Evolutionary conservation across 2,113 vertebrate species (phyloP).

Genomic region (Oxygymnocypris stewartii): DNA sequence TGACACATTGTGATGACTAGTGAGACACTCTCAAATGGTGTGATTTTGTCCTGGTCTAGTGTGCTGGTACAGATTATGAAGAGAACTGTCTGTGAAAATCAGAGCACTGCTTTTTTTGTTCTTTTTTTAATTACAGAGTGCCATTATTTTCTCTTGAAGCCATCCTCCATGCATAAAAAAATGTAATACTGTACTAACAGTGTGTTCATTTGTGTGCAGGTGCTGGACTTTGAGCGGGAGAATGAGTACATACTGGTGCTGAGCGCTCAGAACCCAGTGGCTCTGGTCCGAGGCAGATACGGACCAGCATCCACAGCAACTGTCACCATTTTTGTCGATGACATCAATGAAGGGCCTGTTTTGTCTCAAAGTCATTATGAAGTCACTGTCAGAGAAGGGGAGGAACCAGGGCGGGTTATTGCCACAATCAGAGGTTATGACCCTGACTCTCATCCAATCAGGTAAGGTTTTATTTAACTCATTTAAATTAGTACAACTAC

Average conservation of each 20-base stretch:
- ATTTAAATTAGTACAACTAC: background rate
- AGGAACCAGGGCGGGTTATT: conserved; percentile 75
- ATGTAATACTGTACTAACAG: background rate
- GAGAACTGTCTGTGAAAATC: background rate
- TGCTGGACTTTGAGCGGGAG: conserved; percentile 78
- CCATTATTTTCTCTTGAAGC: background rate
- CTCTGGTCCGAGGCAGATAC: conserved; percentile 75
- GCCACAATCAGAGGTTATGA: conserved; percentile 77
- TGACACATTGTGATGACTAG: background rate
- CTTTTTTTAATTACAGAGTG: background rate
- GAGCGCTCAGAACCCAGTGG: conserved; percentile 74
- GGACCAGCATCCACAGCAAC: conserved; percentile 78
- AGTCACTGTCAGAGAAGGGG: conserved; percentile 74
- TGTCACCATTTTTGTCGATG: conserved; percentile 73
- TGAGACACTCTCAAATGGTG: background rate
- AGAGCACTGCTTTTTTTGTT: background rate
- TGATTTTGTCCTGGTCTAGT: background rate
- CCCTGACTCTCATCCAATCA: conserved; percentile 78
- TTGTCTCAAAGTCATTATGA: conserved; percentile 77
- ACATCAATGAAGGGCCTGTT: conserved; percentile 78
- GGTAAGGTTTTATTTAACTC: conserved; percentile 51
- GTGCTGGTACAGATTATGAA: background rate
- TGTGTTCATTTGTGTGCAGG: conserved; percentile 58
- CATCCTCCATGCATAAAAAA: too few relatives aligned
- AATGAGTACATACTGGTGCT: conserved; percentile 77